phyloP scores from a whole-genome alignment of 2,797 vertebrate genomes.

The Chiropotes sagulatus region DNA sequence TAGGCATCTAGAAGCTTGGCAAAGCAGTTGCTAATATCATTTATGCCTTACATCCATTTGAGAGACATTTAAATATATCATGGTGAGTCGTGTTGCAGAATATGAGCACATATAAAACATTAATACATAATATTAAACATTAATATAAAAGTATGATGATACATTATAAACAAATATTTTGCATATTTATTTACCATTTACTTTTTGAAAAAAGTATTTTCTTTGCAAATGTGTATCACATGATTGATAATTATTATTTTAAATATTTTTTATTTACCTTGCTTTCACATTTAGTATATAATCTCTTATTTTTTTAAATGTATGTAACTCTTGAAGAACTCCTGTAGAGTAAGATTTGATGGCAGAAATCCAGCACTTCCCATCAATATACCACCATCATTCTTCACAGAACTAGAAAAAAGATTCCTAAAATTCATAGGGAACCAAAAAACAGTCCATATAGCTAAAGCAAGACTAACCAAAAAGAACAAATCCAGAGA shows the following conservation, averaged over 20 bases:
- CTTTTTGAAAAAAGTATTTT: not conserved
- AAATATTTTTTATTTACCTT: not conserved
- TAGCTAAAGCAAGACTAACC: not conserved
- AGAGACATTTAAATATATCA: slow-evolving; percentile 74
- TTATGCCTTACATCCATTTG: slow-evolving; percentile 60
- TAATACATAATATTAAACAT: not conserved
- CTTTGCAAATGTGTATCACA: not conserved
- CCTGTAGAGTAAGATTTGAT: not conserved
- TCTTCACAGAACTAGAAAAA: not conserved
- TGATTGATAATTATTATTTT: not conserved
- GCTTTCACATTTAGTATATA: not conserved
- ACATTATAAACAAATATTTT: not conserved
- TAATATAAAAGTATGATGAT: not conserved
- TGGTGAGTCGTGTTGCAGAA: slow-evolving; percentile 59
- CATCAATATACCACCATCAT: not conserved
- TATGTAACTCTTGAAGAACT: not conserved
- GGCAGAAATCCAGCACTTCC: not conserved
- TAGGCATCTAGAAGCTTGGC: slow-evolving; percentile 55
- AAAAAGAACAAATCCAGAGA: not conserved
- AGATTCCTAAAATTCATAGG: not conserved
- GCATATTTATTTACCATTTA: not conserved
- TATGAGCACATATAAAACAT: slow-evolving; percentile 18
- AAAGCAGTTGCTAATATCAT: slow-evolving; percentile 60
- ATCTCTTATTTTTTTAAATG: not conserved
- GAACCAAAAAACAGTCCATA: not conserved